A percentile compares a stretch with the other conserved stretches of the same genome.
Conservation (phyloP, 2,888 invertebrate genomes). For the Julus scandinavius region DNA sequence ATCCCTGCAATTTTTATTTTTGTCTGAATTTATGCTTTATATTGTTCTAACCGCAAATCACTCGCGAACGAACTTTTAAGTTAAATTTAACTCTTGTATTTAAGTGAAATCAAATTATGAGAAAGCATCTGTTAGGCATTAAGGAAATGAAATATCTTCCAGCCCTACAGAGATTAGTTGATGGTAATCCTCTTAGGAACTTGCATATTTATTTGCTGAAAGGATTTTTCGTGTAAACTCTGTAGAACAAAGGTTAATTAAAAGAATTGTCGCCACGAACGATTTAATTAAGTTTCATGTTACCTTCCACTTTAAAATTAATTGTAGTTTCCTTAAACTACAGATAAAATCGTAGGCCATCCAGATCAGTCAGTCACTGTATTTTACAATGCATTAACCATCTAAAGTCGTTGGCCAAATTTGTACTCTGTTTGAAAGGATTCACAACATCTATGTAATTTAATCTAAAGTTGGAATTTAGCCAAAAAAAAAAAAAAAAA, state of each 20-base stretch:
- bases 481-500: too few relatives aligned
- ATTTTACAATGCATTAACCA: too few relatives aligned
- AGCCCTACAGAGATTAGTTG: background rate
- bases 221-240: background rate
- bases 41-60: background rate
- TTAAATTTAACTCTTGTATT: background rate
- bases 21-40: background rate
- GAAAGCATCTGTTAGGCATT: background rate
- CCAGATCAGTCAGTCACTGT: too few relatives aligned
- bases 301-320: background rate
- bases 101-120: background rate
- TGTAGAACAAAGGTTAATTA: background rate
- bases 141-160: background rate
- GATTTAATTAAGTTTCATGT: background rate
- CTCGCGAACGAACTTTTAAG: background rate
- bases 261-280: background rate
- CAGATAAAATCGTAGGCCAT: too few relatives aligned
- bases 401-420: too few relatives aligned
- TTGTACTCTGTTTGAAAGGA: too few relatives aligned
- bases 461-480: too few relatives aligned
- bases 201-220: background rate
- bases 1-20: background rate
- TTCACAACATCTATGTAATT: too few relatives aligned
- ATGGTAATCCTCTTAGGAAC: conserved; percentile 10
- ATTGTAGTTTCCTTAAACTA: too few relatives aligned